Percentiles rank a stretch among this genome's conserved stretches.
phyloP scores from a whole-genome alignment of 2,113 vertebrate species.

The Apeltes quadracus region DNA sequence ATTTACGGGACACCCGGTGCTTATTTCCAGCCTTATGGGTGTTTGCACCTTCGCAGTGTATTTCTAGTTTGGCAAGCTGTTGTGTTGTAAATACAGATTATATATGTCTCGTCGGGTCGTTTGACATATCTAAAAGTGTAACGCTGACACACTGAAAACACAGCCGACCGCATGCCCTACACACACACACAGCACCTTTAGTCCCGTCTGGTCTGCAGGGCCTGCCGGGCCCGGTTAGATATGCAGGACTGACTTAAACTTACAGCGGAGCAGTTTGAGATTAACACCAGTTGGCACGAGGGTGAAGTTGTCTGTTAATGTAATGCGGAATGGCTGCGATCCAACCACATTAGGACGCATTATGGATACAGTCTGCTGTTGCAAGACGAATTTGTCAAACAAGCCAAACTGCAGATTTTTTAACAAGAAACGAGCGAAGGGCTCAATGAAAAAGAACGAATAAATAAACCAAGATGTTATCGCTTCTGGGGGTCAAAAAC shows the following conservation, averaged over 20 bases:
- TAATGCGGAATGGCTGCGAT: constrained; percentile 21
- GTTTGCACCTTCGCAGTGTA: constrained; percentile 51
- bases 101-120: constrained; percentile 66
- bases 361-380: constrained; percentile 64
- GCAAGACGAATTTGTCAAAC: constrained; percentile 62
- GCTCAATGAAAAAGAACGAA: constrained; percentile 5
- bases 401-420: constrained; percentile 62
- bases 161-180: constrained; percentile 51
- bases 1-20: constrained; percentile 19
- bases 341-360: constrained; percentile 54
- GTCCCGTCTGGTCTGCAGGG: constrained; percentile 33
- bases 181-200: constrained; percentile 30
- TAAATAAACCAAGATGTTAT: constrained; percentile 19
- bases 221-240: constrained; percentile 21
- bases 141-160: constrained; percentile 71
- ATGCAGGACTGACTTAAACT: constrained; percentile 26
- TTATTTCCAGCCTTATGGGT: constrained; percentile 46
- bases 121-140: constrained; percentile 74
- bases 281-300: constrained; percentile 42
- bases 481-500: constrained; percentile 23
- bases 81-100: constrained; percentile 67
- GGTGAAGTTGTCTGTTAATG: constrained; percentile 49
- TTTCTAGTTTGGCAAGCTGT: constrained; percentile 67
- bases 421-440: constrained; percentile 60
- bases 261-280: constrained; percentile 13